These are phyloP conservation scores for Trematomus bernacchii DNA, from an alignment of 2,797 vertebrate genomes.

Conservation along the genomic window DNA sequence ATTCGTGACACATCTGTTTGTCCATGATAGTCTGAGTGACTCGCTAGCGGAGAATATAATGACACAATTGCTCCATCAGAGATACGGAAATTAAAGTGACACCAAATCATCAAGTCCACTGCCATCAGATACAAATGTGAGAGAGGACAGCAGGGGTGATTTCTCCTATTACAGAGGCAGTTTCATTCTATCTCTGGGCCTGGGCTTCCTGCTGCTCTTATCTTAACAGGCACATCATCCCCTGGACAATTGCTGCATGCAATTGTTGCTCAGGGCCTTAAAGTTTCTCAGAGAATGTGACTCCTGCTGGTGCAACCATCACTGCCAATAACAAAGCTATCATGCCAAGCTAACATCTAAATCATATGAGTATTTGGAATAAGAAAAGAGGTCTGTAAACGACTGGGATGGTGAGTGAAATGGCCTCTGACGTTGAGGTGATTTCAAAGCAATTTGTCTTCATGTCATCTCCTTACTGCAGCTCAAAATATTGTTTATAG, in stretches of 20 bases:
- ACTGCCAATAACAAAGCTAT: slow-evolving; percentile 25
- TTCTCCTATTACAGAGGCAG: slow-evolving; percentile 45
- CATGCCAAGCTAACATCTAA: slow-evolving; percentile 40
- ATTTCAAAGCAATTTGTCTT: slow-evolving; percentile 44
- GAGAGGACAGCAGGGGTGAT: slow-evolving; percentile 52
- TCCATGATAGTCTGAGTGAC: slow-evolving; percentile 32
- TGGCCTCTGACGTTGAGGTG: slow-evolving; percentile 24
- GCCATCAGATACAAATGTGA: slow-evolving; percentile 37
- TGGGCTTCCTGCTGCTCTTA: slow-evolving; percentile 57
- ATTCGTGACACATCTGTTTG: slow-evolving; percentile 46
- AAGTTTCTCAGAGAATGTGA: slow-evolving; percentile 38
- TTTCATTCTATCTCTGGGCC: slow-evolving; percentile 43
- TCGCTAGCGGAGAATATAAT: slow-evolving; percentile 19
- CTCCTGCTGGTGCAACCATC: slow-evolving; percentile 42
- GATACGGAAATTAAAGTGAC: slow-evolving; percentile 52
- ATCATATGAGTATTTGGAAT: slow-evolving; percentile 26
- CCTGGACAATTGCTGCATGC: slow-evolving; percentile 47
- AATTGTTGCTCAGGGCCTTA: slow-evolving; percentile 34
- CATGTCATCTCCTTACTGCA: slow-evolving; percentile 53
- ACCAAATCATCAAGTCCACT: slow-evolving; percentile 33
- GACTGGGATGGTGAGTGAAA: neutral
- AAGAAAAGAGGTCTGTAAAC: slow-evolving; percentile 5
- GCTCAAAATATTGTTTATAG: slow-evolving; percentile 67
- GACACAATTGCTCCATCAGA: slow-evolving; percentile 43
- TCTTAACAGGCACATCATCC: slow-evolving; percentile 59